Conservation (phyloP, 2,113 vertebrate genomes). For the Dissostichus mawsoni region DNA sequence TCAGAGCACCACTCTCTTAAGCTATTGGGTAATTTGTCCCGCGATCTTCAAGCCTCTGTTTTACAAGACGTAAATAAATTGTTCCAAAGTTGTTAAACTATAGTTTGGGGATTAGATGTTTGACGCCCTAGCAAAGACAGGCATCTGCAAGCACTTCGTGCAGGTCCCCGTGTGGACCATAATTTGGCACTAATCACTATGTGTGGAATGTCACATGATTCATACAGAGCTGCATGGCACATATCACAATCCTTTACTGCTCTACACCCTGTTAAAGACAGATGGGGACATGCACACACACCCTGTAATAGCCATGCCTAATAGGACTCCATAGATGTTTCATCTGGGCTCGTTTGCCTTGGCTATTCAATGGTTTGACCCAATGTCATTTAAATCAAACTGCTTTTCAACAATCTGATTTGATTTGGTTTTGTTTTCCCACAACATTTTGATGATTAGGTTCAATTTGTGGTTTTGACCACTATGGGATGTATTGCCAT, state of each 20-base stretch:
- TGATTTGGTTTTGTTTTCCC: no score
- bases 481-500: not conserved
- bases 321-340: constrained; percentile 40
- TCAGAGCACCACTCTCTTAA: constrained; percentile 22
- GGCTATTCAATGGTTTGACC: not conserved
- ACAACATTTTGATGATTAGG: not conserved
- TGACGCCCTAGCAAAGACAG: constrained; percentile 41
- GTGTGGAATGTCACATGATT: constrained; percentile 73
- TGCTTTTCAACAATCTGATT: not conserved
- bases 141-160: constrained; percentile 76
- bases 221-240: constrained; percentile 52
- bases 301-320: constrained; percentile 32
- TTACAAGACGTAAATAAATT: constrained; percentile 54
- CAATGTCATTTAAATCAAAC: not conserved
- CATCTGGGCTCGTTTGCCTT: not conserved
- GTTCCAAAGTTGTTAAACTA: constrained; percentile 61
- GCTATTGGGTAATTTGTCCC: constrained; percentile 54
- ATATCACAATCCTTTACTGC: constrained; percentile 56
- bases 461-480: not conserved
- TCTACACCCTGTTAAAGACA: constrained; percentile 70
- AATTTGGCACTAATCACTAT: constrained; percentile 70
- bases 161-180: constrained; percentile 41
- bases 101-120: constrained; percentile 57
- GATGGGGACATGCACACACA: constrained; percentile 51
- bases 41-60: constrained; percentile 46